These are phyloP conservation scores for Psittacula derbiana DNA, from an alignment of 2,797 vertebrate species.

Conservation along the genomic window DNA sequence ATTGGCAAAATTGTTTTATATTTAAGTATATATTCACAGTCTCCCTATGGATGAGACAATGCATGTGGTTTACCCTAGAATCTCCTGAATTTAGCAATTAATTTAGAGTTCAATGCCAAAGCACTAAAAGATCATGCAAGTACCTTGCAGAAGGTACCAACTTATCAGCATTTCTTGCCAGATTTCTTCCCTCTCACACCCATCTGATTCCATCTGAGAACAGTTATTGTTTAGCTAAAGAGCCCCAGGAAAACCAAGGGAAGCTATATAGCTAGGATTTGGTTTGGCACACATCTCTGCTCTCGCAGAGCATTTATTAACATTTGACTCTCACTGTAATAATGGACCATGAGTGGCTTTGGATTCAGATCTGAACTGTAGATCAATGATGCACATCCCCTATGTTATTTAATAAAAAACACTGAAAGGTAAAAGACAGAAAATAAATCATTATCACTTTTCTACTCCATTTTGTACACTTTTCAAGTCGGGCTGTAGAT, in stretches of 20 bases:
- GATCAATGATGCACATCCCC: neutral
- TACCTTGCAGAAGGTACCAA: neutral
- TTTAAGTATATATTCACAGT: neutral
- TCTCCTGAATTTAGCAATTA: neutral
- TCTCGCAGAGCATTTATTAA: slow-evolving; percentile 1
- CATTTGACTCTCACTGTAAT: neutral
- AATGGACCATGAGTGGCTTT: neutral
- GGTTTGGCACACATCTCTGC: neutral
- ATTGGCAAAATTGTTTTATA: neutral
- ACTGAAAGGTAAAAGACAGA: neutral
- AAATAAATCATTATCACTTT: neutral
- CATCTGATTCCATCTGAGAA: neutral
- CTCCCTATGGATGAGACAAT: neutral
- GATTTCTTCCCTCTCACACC: neutral
- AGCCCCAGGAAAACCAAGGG: neutral
- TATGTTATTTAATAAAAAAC: neutral
- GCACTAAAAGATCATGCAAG: neutral
- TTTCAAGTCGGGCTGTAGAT: neutral
- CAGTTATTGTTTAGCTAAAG: neutral
- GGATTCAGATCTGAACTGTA: neutral
- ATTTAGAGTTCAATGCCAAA: neutral
- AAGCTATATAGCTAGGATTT: neutral
- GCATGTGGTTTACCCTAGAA: neutral
- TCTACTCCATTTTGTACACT: neutral
- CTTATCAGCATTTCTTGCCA: neutral